Evolutionary conservation across 2,113 vertebrate species (phyloP).

Genomic region (Oncorhynchus keta): DNA sequence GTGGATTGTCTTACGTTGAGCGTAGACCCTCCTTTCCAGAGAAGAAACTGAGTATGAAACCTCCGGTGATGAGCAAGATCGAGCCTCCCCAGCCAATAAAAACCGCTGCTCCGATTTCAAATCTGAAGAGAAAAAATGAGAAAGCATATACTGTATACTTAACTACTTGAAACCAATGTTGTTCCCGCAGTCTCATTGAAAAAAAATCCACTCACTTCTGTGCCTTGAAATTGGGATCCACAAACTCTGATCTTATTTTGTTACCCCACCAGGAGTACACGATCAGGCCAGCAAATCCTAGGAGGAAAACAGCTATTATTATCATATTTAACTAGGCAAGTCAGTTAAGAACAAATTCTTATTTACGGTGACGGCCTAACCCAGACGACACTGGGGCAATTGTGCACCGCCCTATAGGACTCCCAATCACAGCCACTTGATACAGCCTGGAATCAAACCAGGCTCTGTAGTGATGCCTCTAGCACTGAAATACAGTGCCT

Average conservation of each 20-base stretch:
- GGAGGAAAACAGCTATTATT: constrained; percentile 32
- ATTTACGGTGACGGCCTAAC: too few relatives aligned
- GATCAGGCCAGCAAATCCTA: constrained; percentile 89
- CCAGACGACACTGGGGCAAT: too few relatives aligned
- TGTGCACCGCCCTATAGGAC: too few relatives aligned
- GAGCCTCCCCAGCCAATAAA: constrained; percentile 95
- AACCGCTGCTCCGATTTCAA: constrained; percentile 90
- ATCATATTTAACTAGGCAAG: neutral
- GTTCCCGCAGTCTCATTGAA: neutral
- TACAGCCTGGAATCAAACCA: too few relatives aligned
- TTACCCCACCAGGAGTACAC: constrained; percentile 91
- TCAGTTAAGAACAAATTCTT: too few relatives aligned
- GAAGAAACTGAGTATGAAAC: constrained; percentile 81
- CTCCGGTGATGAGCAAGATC: constrained; percentile 84
- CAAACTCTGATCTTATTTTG: constrained; percentile 84
- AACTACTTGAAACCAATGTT: neutral
- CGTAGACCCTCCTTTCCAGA: constrained; percentile 65
- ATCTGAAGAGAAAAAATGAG: constrained; percentile 68
- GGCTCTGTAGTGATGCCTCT: too few relatives aligned
- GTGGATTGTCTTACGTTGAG: constrained; percentile 45
- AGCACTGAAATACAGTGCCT: too few relatives aligned
- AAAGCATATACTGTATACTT: constrained; percentile 14
- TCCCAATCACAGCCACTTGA: too few relatives aligned
- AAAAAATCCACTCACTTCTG: constrained; percentile 85
- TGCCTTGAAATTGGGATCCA: constrained; percentile 82